phyloP scores from a whole-genome alignment of 2,888 invertebrate genomes.

The Hartigia nigra region DNA sequence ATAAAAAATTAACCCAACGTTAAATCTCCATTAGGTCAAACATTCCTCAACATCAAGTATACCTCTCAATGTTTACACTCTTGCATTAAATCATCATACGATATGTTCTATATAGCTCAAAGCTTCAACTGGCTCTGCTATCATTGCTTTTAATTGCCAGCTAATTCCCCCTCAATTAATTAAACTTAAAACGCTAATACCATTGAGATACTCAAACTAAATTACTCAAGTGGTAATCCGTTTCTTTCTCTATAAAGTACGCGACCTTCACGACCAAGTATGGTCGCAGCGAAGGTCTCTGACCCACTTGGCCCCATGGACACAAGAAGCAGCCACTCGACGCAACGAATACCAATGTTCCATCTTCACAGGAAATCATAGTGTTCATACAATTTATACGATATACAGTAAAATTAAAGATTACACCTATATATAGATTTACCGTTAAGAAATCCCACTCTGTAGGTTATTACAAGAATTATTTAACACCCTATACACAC shows the following conservation, averaged over 20 bases:
- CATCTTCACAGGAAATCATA: background rate
- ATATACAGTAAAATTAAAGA: background rate
- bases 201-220: background rate
- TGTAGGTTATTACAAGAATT: background rate
- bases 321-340: constrained; percentile 3
- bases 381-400: background rate
- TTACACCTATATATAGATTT: background rate
- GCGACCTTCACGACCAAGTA: constrained; percentile 48
- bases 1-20: background rate
- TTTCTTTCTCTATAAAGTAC: constrained; percentile 50
- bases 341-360: background rate
- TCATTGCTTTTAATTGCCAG: background rate
- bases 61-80: background rate
- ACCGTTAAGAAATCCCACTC: background rate
- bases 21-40: background rate
- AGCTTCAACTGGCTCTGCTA: background rate
- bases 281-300: constrained; percentile 51
- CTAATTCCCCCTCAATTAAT: background rate
- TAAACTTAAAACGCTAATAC: background rate
- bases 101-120: background rate
- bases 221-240: constrained; percentile 32
- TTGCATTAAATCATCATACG: background rate
- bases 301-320: constrained; percentile 42
- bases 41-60: background rate
- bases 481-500: background rate